phyloP scores from a whole-genome alignment of 2,888 invertebrate species.

The Hyposoter didymator region DNA sequence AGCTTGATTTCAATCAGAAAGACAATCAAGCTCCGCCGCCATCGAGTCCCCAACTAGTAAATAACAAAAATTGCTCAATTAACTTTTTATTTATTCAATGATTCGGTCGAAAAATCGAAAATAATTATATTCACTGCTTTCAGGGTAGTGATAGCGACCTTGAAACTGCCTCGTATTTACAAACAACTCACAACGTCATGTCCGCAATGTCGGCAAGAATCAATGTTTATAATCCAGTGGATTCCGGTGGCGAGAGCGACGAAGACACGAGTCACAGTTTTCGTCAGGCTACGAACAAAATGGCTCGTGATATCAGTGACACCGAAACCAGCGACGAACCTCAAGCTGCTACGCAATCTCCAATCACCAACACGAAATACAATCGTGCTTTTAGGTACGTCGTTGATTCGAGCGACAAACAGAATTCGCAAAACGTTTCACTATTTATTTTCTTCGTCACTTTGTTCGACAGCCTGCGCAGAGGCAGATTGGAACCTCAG shows the following conservation, averaged over 20 bases:
- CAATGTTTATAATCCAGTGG: constrained; percentile 76
- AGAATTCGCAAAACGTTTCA: not conserved
- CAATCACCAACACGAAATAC: constrained; percentile 74
- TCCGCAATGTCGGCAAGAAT: constrained; percentile 85
- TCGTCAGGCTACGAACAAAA: constrained; percentile 73
- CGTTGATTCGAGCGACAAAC: not conserved
- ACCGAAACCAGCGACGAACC: constrained; percentile 79
- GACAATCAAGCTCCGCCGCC: constrained; percentile 77
- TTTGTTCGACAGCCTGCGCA: constrained; percentile 85
- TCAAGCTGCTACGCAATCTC: constrained; percentile 71
- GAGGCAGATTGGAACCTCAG: constrained; percentile 87
- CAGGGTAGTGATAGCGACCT: constrained; percentile 81
- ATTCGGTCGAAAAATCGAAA: not conserved
- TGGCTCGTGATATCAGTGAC: constrained; percentile 74
- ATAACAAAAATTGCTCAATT: not conserved
- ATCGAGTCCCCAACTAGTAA: constrained; percentile 77
- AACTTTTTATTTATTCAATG: not conserved
- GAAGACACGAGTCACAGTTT: constrained; percentile 80
- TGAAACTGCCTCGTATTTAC: constrained; percentile 84
- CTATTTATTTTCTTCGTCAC: not conserved
- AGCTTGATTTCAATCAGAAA: constrained; percentile 70
- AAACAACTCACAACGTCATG: constrained; percentile 86
- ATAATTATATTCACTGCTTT: constrained; percentile 8
- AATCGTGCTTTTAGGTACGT: constrained; percentile 74
- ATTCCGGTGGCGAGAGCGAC: constrained; percentile 84